phyloP scores from a whole-genome alignment of 2,797 vertebrate genomes.

The Sebastiscus albofasciatus region DNA sequence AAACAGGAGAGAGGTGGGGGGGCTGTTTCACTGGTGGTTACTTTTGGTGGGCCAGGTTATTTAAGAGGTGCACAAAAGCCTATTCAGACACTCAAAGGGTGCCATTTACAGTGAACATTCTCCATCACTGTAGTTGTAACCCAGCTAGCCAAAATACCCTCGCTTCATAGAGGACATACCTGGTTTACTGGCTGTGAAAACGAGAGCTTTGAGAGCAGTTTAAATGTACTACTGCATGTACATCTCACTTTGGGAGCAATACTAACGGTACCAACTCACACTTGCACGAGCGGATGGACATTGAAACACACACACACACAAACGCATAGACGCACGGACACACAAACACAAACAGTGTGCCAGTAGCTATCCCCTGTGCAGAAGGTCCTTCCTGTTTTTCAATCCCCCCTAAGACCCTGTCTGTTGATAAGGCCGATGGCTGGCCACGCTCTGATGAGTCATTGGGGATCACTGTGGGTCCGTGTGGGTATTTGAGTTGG shows the following conservation, averaged over 20 bases:
- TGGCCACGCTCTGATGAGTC: constrained; percentile 56
- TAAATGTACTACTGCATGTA: constrained; percentile 2
- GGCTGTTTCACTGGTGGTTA: constrained; percentile 59
- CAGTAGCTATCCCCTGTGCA: constrained; percentile 33
- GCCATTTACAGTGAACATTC: constrained; percentile 75
- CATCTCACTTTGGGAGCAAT: not conserved
- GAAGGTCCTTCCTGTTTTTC: constrained; percentile 74
- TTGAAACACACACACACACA: constrained; percentile 17
- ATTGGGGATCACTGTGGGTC: constrained; percentile 50
- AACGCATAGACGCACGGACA: not conserved
- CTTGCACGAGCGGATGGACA: constrained; percentile 24
- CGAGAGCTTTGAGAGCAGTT: not conserved
- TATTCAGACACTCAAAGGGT: constrained; percentile 69
- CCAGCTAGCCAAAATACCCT: constrained; percentile 20
- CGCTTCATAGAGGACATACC: constrained; percentile 19
- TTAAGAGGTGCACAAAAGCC: constrained; percentile 79
- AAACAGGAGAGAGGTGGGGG: constrained; percentile 50
- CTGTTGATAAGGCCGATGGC: constrained; percentile 72
- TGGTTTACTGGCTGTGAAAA: constrained; percentile 46
- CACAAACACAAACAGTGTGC: constrained; percentile 34
- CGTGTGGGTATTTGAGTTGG: constrained; percentile 17
- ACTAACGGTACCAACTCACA: constrained; percentile 18
- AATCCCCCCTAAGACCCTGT: constrained; percentile 75
- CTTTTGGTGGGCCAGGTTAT: constrained; percentile 69
- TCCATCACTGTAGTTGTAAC: constrained; percentile 52